phyloP scores from a whole-genome alignment of 2,888 invertebrate genomes.

The Norana najaformis region DNA sequence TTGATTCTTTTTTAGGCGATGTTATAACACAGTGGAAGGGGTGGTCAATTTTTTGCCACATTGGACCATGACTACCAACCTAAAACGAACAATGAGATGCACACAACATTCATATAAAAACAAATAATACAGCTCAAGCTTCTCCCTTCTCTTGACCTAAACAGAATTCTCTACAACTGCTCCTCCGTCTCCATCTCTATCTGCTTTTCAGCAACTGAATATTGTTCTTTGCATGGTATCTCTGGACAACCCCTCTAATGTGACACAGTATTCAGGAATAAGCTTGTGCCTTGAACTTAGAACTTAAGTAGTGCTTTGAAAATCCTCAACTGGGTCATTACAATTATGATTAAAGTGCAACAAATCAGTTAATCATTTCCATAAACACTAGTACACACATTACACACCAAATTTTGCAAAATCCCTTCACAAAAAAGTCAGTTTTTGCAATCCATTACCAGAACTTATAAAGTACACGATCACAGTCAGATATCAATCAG shows the following conservation, averaged over 20 bases:
- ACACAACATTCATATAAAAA: background rate
- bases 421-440: background rate
- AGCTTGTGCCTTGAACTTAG: background rate
- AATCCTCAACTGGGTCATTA: no score
- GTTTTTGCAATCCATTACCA: background rate
- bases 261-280: background rate
- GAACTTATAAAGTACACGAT: no score
- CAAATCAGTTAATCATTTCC: background rate
- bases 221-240: background rate
- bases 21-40: conserved; percentile 84
- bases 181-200: background rate
- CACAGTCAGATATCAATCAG: background rate
- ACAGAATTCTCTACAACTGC: background rate
- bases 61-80: conserved; percentile 73
- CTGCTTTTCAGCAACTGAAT: background rate
- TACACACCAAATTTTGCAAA: background rate
- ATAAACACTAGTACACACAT: background rate
- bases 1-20: conserved; percentile 96
- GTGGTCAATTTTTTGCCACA: conserved; percentile 77
- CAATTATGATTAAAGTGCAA: no score
- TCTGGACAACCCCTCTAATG: background rate
- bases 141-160: background rate
- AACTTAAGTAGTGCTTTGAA: background rate
- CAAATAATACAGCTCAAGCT: background rate
- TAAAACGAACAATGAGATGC: conserved; percentile 40